Evolutionary conservation across 2,797 vertebrate genomes (phyloP).

Genomic region (Pipistrellus nathusii): DNA sequence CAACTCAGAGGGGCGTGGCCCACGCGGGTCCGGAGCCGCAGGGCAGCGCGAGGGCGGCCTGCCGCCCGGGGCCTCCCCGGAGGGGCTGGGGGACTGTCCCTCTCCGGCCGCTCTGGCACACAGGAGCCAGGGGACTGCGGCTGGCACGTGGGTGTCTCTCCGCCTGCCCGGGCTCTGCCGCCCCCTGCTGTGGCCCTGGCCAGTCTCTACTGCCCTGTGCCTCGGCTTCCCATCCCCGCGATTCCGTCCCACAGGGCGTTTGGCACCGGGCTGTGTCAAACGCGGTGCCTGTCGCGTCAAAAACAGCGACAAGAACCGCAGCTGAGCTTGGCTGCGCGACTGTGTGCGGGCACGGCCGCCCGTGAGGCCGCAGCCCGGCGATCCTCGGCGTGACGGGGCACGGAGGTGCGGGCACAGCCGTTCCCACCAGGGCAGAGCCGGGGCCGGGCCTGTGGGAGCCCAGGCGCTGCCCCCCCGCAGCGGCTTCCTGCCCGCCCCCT

Average conservation of each 20-base stretch:
- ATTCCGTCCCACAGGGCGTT: not conserved
- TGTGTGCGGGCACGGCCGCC: not conserved
- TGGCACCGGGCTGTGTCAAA: not conserved
- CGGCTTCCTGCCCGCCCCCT: slow-evolving; percentile 62
- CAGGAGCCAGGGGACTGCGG: accelerated
- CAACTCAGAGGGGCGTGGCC: not conserved
- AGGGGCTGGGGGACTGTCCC: not conserved
- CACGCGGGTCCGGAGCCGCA: not conserved
- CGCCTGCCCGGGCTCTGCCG: not conserved
- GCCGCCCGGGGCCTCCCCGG: not conserved
- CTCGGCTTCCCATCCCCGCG: not conserved
- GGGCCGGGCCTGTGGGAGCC: not conserved
- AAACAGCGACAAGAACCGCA: not conserved
- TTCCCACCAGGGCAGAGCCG: not conserved
- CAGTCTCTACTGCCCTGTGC: not conserved
- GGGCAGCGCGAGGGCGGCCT: not conserved
- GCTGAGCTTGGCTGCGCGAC: no score
- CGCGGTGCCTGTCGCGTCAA: no score
- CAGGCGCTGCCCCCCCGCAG: not conserved
- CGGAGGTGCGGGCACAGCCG: not conserved
- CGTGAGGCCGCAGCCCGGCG: not conserved
- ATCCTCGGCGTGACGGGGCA: not conserved
- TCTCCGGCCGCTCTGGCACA: not conserved
- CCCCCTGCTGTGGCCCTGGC: not conserved
- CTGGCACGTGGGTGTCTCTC: not conserved